These are phyloP conservation scores for Odontothrips loti DNA, from an alignment of 2,888 invertebrate genomes.

Conservation along the genomic window DNA sequence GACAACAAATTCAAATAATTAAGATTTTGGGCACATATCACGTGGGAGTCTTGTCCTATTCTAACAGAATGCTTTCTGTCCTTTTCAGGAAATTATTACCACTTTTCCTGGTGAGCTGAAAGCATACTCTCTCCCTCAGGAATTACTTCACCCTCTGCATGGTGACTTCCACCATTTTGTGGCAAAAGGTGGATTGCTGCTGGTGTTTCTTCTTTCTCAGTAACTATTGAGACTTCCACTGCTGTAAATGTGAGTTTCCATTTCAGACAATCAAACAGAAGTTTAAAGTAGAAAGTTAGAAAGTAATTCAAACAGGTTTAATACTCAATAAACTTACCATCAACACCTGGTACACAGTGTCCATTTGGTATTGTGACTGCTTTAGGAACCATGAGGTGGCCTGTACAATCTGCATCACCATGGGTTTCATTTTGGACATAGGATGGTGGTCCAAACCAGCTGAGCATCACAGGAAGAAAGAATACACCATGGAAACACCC, in stretches of 20 bases:
- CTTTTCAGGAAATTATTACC: background rate
- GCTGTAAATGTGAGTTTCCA: background rate
- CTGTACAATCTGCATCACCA: background rate
- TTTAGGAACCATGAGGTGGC: background rate
- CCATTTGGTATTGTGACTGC: background rate
- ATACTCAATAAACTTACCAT: background rate
- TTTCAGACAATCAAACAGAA: background rate
- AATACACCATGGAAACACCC: constrained; percentile 74
- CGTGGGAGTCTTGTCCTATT: too few relatives aligned
- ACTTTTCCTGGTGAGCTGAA: background rate
- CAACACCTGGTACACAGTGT: background rate
- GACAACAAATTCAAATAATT: too few relatives aligned
- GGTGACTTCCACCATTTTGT: background rate
- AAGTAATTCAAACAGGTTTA: background rate
- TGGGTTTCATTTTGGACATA: background rate
- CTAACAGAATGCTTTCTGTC: too few relatives aligned
- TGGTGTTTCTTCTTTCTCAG: background rate
- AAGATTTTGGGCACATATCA: too few relatives aligned
- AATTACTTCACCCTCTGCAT: background rate
- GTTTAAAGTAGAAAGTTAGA: background rate
- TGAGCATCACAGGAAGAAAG: constrained; percentile 69
- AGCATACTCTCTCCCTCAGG: background rate
- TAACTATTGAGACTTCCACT: background rate
- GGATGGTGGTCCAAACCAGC: constrained; percentile 61
- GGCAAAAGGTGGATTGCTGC: background rate